A percentile compares a stretch with the other conserved stretches of the same genome.
Conservation (phyloP, 35 echinoderm and acorn worm species). For the Heliocidaris erythrogramma region DNA sequence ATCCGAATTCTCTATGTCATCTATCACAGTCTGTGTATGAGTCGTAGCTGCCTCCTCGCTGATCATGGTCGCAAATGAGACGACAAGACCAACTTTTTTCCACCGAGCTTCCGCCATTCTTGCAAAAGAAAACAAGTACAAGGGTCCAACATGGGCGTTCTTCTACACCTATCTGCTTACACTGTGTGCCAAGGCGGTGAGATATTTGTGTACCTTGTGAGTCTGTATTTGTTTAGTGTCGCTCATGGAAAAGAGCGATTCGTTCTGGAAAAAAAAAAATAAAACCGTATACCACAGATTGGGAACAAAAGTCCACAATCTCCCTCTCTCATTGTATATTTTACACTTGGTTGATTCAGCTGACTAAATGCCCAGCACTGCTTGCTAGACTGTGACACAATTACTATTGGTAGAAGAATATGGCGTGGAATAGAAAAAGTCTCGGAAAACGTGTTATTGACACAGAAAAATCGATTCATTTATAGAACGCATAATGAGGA, state of each 20-base stretch:
- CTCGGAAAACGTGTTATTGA: not conserved
- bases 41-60: constrained; percentile 75
- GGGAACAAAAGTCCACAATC: not conserved
- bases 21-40: constrained; percentile 71
- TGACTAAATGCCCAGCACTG: not conserved
- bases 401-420: not conserved
- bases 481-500: not conserved
- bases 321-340: not conserved
- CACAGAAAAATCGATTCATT: not conserved
- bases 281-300: not conserved
- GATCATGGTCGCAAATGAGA: constrained; percentile 85
- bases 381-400: no score
- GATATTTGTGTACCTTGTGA: not conserved
- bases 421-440: not conserved
- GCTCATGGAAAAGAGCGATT: not conserved
- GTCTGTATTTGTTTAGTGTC: not conserved
- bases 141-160: not conserved
- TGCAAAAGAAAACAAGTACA: not conserved
- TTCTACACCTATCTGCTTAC: not conserved
- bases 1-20: constrained; percentile 87
- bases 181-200: not conserved
- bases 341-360: not conserved
- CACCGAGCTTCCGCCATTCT: constrained; percentile 63
- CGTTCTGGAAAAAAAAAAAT: not conserved
- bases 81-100: constrained; percentile 77